Base-by-base conservation (phyloP, 2,888 invertebrate genomes). In the Plebejus anna region DNA sequence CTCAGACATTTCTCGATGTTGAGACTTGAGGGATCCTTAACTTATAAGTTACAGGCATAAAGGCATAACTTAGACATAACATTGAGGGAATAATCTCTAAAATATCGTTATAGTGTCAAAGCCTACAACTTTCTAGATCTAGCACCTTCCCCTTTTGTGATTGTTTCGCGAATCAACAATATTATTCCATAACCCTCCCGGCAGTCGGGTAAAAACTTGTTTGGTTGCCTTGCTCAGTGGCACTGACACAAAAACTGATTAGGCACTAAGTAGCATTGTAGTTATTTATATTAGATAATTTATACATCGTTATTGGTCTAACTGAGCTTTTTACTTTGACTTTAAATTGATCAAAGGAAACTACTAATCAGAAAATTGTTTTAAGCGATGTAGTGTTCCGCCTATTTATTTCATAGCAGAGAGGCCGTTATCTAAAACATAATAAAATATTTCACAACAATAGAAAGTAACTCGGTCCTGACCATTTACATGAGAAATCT, bases 401-500 rank as follows among this genome's bases (percentile, higher is more conserved):
- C 42, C 9, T 47, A 47, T 11, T 47, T 3, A 47, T 47, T 66
- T 66, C 13, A 32, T 36, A 66, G 66, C 22, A 9, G 11, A 66
- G 32, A 13, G 16, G 32, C 13, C 13, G 0, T 51, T n/a, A 32
- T 22, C 28, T 73, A 4, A 28, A 51, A 32, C 28, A 32, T 51
- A n/a, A 42, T 71, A 42, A 28, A 32, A 73, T 32, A 73, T 51
- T 73, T 73, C 55, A 51, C 73, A 73, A 73, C 73, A 73, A 55
- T 73, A 73, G 73, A 73, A 73, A 73, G 73, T 73, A 73, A 28
- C 73, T 32, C 73, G 32, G 28, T 73, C 73, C 73, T 73, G 47
- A 55, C 42, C 73, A 73, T 73, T 73, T 73, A 73, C 73, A 73
- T 73, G 55, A 73, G 73, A 73, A 73, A 73, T 73, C 47, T 73